phyloP scores from a whole-genome alignment of 2,113 vertebrate genomes.

The Taurulus bubalis region DNA sequence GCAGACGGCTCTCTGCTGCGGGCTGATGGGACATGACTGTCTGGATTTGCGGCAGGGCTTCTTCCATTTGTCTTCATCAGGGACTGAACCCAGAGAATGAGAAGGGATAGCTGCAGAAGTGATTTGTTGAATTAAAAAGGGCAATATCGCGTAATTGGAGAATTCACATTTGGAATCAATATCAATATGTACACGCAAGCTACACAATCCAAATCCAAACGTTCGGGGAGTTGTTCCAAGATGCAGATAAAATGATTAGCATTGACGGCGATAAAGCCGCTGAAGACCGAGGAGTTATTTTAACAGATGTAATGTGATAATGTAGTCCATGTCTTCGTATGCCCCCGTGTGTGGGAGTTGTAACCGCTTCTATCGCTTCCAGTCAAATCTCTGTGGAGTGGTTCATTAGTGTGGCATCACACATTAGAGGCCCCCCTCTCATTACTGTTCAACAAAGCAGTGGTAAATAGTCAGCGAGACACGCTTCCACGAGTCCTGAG shows the following conservation, averaged over 20 bases:
- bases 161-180: slow-evolving; percentile 37
- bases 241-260: neutral
- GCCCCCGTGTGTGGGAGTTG: neutral
- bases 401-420: slow-evolving; percentile 33
- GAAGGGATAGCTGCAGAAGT: slow-evolving; percentile 55
- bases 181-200: slow-evolving; percentile 15
- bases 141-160: slow-evolving; percentile 51
- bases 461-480: neutral
- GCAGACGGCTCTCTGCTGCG: slow-evolving; percentile 59
- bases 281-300: neutral
- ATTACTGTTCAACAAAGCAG: slow-evolving; percentile 12
- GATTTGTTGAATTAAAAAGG: slow-evolving; percentile 65
- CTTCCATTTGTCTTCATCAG: slow-evolving; percentile 74
- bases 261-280: neutral
- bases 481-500: neutral
- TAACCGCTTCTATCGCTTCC: slow-evolving; percentile 4
- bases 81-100: slow-evolving; percentile 60
- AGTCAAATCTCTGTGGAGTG: slow-evolving; percentile 11
- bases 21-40: slow-evolving; percentile 69
- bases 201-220: neutral
- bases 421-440: slow-evolving; percentile 21
- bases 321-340: neutral
- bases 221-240: neutral
- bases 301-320: neutral
- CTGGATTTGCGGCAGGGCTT: slow-evolving; percentile 59